phyloP scores from a whole-genome alignment of 2,888 invertebrate species.

The Anagyrus pseudococci region DNA sequence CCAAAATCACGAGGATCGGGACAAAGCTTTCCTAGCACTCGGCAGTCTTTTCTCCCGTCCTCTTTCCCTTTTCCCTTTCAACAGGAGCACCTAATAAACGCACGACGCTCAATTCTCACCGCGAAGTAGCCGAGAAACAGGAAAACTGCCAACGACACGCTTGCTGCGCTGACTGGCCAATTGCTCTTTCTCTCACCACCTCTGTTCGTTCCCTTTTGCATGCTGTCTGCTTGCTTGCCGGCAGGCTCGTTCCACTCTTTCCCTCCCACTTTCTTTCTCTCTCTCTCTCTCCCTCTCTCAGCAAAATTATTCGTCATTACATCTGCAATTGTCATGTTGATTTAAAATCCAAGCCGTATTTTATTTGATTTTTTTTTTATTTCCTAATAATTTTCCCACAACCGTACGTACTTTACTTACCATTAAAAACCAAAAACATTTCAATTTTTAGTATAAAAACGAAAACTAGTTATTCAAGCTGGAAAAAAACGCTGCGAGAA shows the following conservation, averaged over 20 bases:
- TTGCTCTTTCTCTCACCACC: constrained; percentile 39
- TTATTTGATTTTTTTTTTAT: too few relatives aligned
- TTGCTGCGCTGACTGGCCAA: constrained; percentile 43
- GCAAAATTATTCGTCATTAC: neutral
- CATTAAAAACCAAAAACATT: too few relatives aligned
- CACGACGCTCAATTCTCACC: constrained; percentile 47
- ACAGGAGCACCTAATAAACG: constrained; percentile 46
- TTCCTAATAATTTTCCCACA: too few relatives aligned
- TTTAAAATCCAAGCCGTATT: too few relatives aligned
- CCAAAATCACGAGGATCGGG: constrained; percentile 31
- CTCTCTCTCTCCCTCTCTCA: neutral
- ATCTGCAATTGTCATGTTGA: too few relatives aligned
- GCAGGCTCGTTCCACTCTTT: neutral
- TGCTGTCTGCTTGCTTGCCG: too few relatives aligned
- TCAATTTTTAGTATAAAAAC: too few relatives aligned
- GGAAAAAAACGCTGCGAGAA: too few relatives aligned
- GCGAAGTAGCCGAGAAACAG: constrained; percentile 53
- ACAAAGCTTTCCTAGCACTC: neutral
- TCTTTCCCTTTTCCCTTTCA: neutral
- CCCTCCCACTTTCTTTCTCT: constrained; percentile 3
- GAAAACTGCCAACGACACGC: constrained; percentile 50
- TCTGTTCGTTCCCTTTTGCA: neutral
- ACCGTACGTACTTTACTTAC: too few relatives aligned
- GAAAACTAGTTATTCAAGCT: too few relatives aligned
- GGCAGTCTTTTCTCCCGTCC: neutral